These are phyloP conservation scores for Carettochelys insculpta DNA, from an alignment of 2,113 vertebrate genomes.

Conservation along the genomic window DNA sequence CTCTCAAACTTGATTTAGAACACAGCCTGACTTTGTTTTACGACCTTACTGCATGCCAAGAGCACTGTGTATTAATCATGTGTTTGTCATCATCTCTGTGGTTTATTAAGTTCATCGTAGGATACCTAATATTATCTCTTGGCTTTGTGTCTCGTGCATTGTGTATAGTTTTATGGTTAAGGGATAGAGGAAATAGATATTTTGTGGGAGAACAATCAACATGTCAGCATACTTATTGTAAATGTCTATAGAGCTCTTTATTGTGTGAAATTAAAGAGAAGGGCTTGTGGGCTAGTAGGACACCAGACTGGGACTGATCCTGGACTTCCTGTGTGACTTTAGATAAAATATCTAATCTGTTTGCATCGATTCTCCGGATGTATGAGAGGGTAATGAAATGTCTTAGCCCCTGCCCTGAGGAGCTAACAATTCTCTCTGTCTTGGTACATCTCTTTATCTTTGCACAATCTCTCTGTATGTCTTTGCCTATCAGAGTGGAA, in stretches of 20 bases:
- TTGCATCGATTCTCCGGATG: background rate
- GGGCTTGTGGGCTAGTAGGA: background rate
- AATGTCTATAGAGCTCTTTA: background rate
- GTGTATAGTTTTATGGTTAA: background rate
- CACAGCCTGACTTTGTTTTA: background rate
- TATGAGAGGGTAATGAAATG: background rate
- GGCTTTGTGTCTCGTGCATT: background rate
- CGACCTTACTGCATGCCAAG: background rate
- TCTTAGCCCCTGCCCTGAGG: background rate
- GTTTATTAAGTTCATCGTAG: background rate
- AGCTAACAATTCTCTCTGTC: background rate
- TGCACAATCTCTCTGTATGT: too few species aligned
- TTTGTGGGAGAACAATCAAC: background rate
- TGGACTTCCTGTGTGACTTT: background rate
- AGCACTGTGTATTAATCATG: background rate
- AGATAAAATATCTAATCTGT: background rate
- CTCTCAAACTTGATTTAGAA: background rate
- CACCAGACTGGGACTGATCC: background rate
- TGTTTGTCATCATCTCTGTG: background rate
- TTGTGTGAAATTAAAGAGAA: background rate
- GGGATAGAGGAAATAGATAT: background rate
- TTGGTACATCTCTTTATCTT: background rate
- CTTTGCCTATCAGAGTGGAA: background rate
- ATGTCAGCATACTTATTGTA: background rate
- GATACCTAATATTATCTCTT: background rate